Evolutionary conservation across 1,140 invertebrate species (phyloP), one percentile per base, ranked within the genome.

Genomic region (Cherax quadricarinatus): DNA sequence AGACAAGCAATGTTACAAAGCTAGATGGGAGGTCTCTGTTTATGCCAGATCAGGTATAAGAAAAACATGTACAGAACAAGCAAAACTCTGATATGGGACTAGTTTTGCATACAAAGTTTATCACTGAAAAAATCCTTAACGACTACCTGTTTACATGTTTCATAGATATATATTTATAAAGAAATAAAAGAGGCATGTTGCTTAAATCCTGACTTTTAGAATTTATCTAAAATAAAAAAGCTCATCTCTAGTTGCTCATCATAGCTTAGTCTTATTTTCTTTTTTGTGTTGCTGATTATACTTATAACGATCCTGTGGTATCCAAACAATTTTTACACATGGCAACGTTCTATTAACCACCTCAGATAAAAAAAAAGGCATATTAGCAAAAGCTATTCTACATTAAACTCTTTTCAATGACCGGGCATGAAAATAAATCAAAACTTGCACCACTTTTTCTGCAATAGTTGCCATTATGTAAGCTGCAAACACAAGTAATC

Each of bases 51-150:
- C 62, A 66, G 62, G 62, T 12, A 83, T 24, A 53, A 41, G 51
- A 60, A 60, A 83, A 83, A 51, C 81, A 83, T 83, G 81, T 83
- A 83, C 51, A 83, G 81, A 51, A 21, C 57, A 83, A 53, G 81
- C 49, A 83, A 83, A 83, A 66, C 62, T 66, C 18, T 51, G 57
- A 51, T 57, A 83, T 83, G 81, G 51, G 81, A 83, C 81, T 83
- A 83, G 81, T 83, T 83, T 83, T 83, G 81, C 81, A 83, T 83
- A 83, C 81, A 83, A 57, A 83, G 81, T 83, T 51, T 51, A 83
- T 83, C 81, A 83, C 81, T 53, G 81, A 83, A 83, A 82, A 83
- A 53, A 21, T 21, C 81, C 57, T 57, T 57, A 83, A 53, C 60
- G 4, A 24, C 57, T 57, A 83, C 49, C 57, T 83, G 51, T 83